A percentile compares a stretch with the other conserved stretches of the same genome.
Conservation (phyloP, 53 echinoderm and acorn worm species). For the Temnopleurus reevesii region DNA sequence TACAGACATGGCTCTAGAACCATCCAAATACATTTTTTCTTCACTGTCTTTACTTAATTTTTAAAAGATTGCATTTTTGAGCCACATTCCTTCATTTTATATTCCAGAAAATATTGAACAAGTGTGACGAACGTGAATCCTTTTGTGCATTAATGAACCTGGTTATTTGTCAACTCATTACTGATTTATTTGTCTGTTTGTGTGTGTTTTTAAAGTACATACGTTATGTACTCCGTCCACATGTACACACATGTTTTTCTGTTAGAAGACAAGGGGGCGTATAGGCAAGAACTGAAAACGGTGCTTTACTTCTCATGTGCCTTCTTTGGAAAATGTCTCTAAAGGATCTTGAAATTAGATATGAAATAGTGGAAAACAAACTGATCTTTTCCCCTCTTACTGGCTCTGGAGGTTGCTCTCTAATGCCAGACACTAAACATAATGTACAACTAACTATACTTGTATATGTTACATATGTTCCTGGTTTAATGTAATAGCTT, state of each 20-base stretch:
- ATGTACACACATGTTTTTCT: conserved; percentile 10
- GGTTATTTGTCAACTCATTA: conserved; percentile 22
- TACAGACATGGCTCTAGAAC: not conserved
- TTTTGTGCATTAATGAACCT: conserved; percentile 38
- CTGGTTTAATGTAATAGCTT: too few relatives aligned
- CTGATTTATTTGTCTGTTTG: not conserved
- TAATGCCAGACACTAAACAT: too few relatives aligned
- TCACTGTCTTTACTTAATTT: not conserved
- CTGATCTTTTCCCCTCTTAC: too few relatives aligned
- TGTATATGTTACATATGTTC: too few relatives aligned
- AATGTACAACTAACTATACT: too few relatives aligned
- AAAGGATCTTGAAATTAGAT: too few relatives aligned
- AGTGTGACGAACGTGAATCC: not conserved
- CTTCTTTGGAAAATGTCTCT: conserved; percentile 2
- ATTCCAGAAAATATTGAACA: conserved; percentile 25
- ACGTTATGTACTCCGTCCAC: conserved; percentile 35
- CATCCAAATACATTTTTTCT: not conserved
- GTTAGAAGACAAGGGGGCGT: not conserved
- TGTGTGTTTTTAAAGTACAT: conserved; percentile 20
- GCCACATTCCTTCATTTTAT: conserved; percentile 37
- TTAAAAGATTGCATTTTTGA: not conserved
- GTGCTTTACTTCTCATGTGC: conserved; percentile 14
- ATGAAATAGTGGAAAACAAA: too few relatives aligned
- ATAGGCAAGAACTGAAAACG: not conserved
- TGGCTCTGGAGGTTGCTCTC: too few relatives aligned